These are phyloP conservation scores for Gopherus evgoodei DNA, from an alignment of 2,113 vertebrate species.

Conservation along the genomic window DNA sequence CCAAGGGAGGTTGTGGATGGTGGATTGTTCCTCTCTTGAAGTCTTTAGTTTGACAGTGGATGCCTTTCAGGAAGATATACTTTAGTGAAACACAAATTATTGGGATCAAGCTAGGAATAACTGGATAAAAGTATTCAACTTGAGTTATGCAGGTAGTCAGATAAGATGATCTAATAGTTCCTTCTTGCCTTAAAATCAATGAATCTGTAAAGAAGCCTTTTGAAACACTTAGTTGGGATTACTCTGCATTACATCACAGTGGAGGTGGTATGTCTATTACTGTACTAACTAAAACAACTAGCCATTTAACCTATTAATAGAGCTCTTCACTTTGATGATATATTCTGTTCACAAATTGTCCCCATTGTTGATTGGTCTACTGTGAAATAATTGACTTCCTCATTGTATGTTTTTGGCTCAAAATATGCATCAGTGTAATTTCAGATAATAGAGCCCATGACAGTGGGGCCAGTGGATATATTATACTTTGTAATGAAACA, in stretches of 20 bases:
- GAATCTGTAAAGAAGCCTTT: not conserved
- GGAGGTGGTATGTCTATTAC: not conserved
- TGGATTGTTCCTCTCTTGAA: not conserved
- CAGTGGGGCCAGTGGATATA: conserved; percentile 12
- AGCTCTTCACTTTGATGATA: not conserved
- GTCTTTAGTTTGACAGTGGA: not conserved
- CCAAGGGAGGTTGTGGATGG: not conserved
- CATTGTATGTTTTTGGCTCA: conserved; percentile 3
- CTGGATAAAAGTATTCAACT: not conserved
- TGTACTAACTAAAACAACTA: conserved; percentile 19
- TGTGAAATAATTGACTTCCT: not conserved
- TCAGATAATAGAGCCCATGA: conserved; percentile 21
- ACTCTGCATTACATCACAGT: not conserved
- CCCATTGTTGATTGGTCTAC: not conserved
- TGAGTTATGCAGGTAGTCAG: not conserved
- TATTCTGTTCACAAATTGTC: not conserved
- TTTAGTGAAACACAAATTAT: not conserved
- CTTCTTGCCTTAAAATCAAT: not conserved
- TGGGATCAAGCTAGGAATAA: not conserved
- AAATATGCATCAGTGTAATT: conserved; percentile 31
- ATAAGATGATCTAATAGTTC: not conserved
- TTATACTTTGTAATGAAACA: conserved; percentile 34
- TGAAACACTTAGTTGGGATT: not conserved
- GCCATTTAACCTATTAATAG: not conserved
- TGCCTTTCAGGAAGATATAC: conserved; percentile 5